Conservation (phyloP, 2,113 vertebrate species). For the Microtus oregoni region DNA sequence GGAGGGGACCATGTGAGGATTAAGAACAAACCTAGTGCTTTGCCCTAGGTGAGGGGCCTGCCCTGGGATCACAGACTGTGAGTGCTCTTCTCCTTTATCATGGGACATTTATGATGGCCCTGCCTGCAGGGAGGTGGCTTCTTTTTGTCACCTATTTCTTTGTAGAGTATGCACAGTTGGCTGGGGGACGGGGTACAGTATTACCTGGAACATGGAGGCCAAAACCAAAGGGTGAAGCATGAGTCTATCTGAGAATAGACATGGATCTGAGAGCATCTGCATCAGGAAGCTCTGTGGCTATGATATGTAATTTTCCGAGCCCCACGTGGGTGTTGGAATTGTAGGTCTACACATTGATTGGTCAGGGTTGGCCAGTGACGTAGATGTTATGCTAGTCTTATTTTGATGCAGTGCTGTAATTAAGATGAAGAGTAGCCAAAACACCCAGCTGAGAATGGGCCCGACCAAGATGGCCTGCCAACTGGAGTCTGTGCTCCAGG, state of each 20-base stretch:
- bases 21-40: not conserved
- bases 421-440: not conserved
- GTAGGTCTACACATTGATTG: not conserved
- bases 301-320: conserved; percentile 52
- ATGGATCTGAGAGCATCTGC: conserved; percentile 58
- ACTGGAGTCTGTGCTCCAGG: not conserved
- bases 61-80: not conserved
- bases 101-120: conserved; percentile 23
- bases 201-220: conserved; percentile 65
- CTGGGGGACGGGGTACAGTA: conserved; percentile 25
- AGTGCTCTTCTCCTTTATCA: conserved; percentile 7
- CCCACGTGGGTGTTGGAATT: not conserved
- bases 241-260: not conserved
- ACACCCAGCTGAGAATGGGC: not conserved
- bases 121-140: conserved; percentile 52
- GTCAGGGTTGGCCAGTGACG: conserved; percentile 72
- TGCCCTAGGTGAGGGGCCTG: not conserved
- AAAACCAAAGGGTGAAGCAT: conserved; percentile 35
- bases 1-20: not conserved
- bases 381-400: conserved; percentile 71
- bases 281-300: conserved; percentile 61
- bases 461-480: no score
- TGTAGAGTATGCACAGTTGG: conserved; percentile 67
- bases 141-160: conserved; percentile 52
- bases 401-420: not conserved